phyloP scores from a whole-genome alignment of 53 echinoderm and acorn worm genomes.

The Arbacia lixula region DNA sequence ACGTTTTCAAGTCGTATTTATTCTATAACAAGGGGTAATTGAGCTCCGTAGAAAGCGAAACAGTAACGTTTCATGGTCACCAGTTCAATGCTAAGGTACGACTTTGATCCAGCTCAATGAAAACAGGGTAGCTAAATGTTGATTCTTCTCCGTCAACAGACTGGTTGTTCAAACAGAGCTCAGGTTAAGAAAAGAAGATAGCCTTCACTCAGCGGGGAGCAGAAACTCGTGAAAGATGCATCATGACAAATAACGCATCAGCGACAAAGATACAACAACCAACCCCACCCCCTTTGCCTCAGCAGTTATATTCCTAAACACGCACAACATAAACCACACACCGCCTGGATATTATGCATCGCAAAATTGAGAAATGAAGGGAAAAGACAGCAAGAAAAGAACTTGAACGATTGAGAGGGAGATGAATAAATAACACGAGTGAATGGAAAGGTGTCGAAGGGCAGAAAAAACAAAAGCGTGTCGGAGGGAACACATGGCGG shows the following conservation, averaged over 20 bases:
- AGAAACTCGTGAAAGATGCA: conserved; percentile 29
- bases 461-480: conserved; percentile 60
- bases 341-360: neutral
- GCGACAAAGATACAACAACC: conserved; percentile 35
- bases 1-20: conserved; percentile 11
- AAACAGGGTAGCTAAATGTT: conserved; percentile 35
- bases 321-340: neutral
- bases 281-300: conserved; percentile 9
- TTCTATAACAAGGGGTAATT: too few species aligned
- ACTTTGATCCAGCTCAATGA: neutral
- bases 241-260: conserved; percentile 33
- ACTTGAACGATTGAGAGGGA: neutral
- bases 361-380: conserved; percentile 33
- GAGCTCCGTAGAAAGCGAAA: conserved; percentile 2
- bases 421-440: conserved; percentile 20
- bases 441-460: conserved; percentile 20
- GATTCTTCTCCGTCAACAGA: conserved; percentile 37
- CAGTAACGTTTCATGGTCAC: conserved; percentile 45
- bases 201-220: conserved; percentile 45
- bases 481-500: conserved; percentile 53
- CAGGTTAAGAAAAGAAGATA: conserved; percentile 14
- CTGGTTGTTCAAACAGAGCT: neutral
- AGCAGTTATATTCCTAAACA: neutral
- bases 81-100: neutral
- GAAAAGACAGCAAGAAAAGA: conserved; percentile 7